Evolutionary conservation across 2,888 invertebrate genomes (phyloP), one percentile per base, ranked within the genome.

Genomic region (Macaria notata): DNA sequence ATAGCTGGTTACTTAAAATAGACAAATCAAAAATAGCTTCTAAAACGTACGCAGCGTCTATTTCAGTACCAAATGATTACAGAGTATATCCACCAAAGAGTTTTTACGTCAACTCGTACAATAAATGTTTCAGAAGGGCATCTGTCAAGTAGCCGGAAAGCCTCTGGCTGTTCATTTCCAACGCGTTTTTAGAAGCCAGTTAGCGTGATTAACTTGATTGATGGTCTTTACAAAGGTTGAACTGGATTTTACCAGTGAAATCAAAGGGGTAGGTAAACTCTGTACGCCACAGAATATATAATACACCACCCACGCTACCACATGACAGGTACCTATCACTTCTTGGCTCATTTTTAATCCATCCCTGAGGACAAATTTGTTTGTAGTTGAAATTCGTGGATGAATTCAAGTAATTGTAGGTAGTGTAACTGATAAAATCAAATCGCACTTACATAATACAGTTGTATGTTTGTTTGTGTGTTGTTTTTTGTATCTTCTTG

Each of bases 291-390:
- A 5, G 41, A 41, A 41, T 9, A 41, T 8, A 5, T 4, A 36
- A 36, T 6, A 36, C 3, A 41, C 29, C 49, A 54, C 2, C 19
- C 19, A 31, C 46, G 8, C 39, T 43, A 39, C 50, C 64, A 64
- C 66, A 63, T 62, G 44, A 63, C 1, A 7, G 33, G 7, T 36
- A 36, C 5, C 33, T 36, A 19, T 36, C 33, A 31, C 50, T 60
- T 50, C 38, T 52, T 52, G 19, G 49, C 60, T 62, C 60, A 62
- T 65, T 57, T 62, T 61, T 63, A 60, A 65, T 61, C 56, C 43
- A 57, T 43, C 51, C 46, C 36, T 54, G 50, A 50, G 36, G 44
- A 48, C 49, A 49, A 51, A 44, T 51, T 57, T 19, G 19, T 19
- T 19, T 19, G 19, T 19, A 19, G 19, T 19, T 19, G 19, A 19